Percentiles rank a stretch among this genome's conserved stretches.
phyloP scores from a whole-genome alignment of 1,140 invertebrate genomes.

The Arion vulgaris region DNA sequence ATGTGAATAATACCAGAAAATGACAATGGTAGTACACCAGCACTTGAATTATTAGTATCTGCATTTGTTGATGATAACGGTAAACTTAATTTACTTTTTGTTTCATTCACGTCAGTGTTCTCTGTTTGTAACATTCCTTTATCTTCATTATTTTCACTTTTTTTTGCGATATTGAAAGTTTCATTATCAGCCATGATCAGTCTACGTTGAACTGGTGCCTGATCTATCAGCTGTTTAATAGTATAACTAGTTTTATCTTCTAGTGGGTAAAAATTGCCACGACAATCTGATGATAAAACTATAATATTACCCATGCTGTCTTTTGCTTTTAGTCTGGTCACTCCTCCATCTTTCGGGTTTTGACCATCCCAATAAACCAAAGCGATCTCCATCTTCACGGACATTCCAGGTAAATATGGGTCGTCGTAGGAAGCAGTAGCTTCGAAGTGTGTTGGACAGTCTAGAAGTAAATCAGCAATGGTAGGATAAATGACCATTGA shows the following conservation, averaged over 20 bases:
- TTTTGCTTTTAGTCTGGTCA: constrained; percentile 35
- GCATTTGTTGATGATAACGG: background rate
- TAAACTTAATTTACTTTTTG: background rate
- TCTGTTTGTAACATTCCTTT: too few species aligned
- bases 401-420: constrained; percentile 48
- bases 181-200: constrained; percentile 22
- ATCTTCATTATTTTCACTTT: background rate
- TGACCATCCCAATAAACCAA: constrained; percentile 37
- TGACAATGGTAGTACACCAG: background rate
- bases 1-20: constrained; percentile 43
- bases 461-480: constrained; percentile 44
- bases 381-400: constrained; percentile 42
- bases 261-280: constrained; percentile 40
- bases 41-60: background rate
- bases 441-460: constrained; percentile 49
- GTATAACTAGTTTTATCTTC: constrained; percentile 41
- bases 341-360: constrained; percentile 23
- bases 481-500: constrained; percentile 44
- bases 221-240: constrained; percentile 41
- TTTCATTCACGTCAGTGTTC: too few species aligned
- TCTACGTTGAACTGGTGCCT: constrained; percentile 44
- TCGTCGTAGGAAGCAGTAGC: constrained; percentile 47
- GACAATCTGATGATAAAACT: constrained; percentile 33
- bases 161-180: too few species aligned
- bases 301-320: constrained; percentile 39